These are phyloP conservation scores for Conistra vaccinii DNA, from an alignment of 2,888 invertebrate species.

Conservation along the genomic window DNA sequence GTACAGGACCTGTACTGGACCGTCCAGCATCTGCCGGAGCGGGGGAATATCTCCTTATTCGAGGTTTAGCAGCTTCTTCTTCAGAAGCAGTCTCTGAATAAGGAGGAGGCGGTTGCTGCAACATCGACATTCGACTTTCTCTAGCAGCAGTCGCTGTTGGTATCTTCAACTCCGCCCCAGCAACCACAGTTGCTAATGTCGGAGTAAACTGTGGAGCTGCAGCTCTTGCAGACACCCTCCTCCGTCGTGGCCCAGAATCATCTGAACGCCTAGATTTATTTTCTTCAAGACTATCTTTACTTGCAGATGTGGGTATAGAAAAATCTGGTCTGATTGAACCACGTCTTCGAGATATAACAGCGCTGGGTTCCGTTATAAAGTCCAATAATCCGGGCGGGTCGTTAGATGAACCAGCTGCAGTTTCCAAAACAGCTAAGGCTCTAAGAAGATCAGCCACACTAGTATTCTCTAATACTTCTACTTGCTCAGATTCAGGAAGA, in stretches of 20 bases:
- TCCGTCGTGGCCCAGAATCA: conserved; percentile 78
- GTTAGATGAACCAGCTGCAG: conserved; percentile 73
- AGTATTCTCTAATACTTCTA: conserved; percentile 94
- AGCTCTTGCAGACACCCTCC: conserved; percentile 85
- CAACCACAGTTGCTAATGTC: conserved; percentile 86
- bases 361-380: conserved; percentile 73
- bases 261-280: conserved; percentile 60
- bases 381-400: conserved; percentile 78
- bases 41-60: conserved; percentile 85
- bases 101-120: conserved; percentile 87
- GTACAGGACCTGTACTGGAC: conserved; percentile 82
- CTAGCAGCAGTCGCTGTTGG: conserved; percentile 83
- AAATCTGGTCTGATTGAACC: conserved; percentile 84
- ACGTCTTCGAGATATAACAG: conserved; percentile 75
- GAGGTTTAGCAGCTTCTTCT: conserved; percentile 77
- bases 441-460: conserved; percentile 95
- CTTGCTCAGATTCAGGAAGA: conserved; percentile 86
- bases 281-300: conserved; percentile 77
- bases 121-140: conserved; percentile 86
- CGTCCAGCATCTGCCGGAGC: conserved; percentile 82
- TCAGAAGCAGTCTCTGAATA: conserved; percentile 80
- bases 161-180: conserved; percentile 85
- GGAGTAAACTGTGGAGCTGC: conserved; percentile 86
- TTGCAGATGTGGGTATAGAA: conserved; percentile 74
- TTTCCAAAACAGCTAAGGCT: conserved; percentile 93